Evolutionary conservation across 1,140 invertebrate genomes (phyloP), one percentile per base, ranked within the genome.

Genomic region (Microplitis mediator): DNA sequence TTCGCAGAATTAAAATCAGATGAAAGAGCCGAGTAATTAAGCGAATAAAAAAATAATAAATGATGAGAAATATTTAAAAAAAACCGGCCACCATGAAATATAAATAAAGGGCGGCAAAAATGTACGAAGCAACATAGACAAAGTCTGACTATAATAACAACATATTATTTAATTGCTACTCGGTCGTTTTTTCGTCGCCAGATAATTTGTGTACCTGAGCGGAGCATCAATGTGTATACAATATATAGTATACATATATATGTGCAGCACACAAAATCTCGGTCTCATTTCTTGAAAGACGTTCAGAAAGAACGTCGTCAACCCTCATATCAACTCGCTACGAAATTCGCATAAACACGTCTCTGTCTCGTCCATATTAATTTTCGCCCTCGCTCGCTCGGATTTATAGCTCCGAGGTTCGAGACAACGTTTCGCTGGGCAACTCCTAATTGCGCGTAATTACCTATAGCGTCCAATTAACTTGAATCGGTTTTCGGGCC

Each of bases 401-500:
- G 74, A 77, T 77, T 76, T 75, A 56, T 75, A 68, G 71, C 50
- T 61, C 54, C 31, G 11, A 62, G 36, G 32, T 34, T 72, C 69
- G 72, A 66, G 64, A 14, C 32, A 50, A 58, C 50, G 34, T 69
- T 50, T 56, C 61, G 75, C 72, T 56, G 66, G 74, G 65, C 80
- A 79, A 82, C 77, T 78, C 80, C 80, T 85, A 85, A 85, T 85
- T 85, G 82, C 82, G 82, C 80, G 79, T 84, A 85, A 85, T 85
- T 85, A 82, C 77, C 79, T 80, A 78, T 79, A 74, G 79, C 79
- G 75, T 78, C 79, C 81, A 82, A 82, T 82, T 81, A 82, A 78
- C 74, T 78, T 74, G 76, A 77, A 82, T 81, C 77, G 77, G 39
- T 45, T 45, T 64, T 71, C 3, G 67, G 75, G 75, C 71, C 65